These are phyloP conservation scores for Diorhabda sublineata DNA, from an alignment of 1,140 invertebrate species.

Conservation along the genomic window DNA sequence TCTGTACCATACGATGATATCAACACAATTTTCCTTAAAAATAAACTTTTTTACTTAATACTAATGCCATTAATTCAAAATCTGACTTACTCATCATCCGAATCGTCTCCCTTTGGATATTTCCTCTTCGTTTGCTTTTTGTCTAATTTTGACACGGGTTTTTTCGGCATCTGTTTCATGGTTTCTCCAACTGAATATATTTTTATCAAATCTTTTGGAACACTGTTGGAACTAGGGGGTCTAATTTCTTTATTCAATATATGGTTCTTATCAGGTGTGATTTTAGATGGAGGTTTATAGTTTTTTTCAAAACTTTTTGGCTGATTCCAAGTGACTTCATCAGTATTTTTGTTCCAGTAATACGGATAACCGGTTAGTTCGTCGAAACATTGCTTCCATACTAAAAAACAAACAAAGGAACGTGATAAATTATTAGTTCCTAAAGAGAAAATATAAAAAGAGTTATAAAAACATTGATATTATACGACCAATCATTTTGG, in stretches of 20 bases:
- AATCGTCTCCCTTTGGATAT: conserved; percentile 37
- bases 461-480: too few relatives aligned
- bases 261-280: neutral
- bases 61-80: conserved; percentile 20
- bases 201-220: conserved; percentile 15
- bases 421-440: too few relatives aligned
- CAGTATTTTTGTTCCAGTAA: conserved; percentile 69
- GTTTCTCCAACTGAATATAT: conserved; percentile 28
- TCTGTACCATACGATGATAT: conserved; percentile 57
- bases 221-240: conserved; percentile 23
- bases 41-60: neutral
- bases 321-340: conserved; percentile 70
- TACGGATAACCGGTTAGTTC: conserved; percentile 65
- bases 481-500: too few relatives aligned
- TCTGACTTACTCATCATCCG: conserved; percentile 52
- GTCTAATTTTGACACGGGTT: neutral
- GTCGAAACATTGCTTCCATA: conserved; percentile 69
- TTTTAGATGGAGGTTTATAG: conserved; percentile 9
- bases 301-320: conserved; percentile 51
- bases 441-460: too few relatives aligned
- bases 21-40: conserved; percentile 57
- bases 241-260: too few relatives aligned
- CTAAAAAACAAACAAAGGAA: conserved; percentile 25
- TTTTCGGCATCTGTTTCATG: neutral
- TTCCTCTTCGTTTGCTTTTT: conserved; percentile 11